These are phyloP conservation scores for Adrianichthys oophorus DNA, from an alignment of 2,797 vertebrate genomes.

Conservation along the genomic window DNA sequence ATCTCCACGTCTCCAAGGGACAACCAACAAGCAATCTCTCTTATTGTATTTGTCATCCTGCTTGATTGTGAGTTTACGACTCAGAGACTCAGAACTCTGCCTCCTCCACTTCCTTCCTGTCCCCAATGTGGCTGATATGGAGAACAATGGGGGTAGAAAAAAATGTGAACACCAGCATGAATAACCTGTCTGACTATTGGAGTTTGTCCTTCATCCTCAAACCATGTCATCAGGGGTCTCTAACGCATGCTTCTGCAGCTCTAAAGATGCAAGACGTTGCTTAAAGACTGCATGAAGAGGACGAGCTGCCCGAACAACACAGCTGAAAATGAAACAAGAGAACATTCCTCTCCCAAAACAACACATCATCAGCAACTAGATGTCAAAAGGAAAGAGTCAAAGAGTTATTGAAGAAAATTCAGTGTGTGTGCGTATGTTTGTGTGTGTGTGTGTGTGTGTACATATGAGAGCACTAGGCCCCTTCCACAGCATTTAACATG, in stretches of 20 bases:
- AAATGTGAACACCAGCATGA: constrained; percentile 82
- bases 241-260: constrained; percentile 62
- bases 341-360: constrained; percentile 25
- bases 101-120: constrained; percentile 21
- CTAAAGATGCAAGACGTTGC: constrained; percentile 43
- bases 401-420: constrained; percentile 35
- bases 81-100: constrained; percentile 20
- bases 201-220: constrained; percentile 14
- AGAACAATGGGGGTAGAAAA: constrained; percentile 34
- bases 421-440: constrained; percentile 8
- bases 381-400: constrained; percentile 40
- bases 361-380: constrained; percentile 51
- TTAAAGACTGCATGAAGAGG: constrained; percentile 64
- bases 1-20: constrained; percentile 16
- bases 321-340: constrained; percentile 8
- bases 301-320: constrained; percentile 31
- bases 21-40: constrained; percentile 38
- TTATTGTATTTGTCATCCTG: constrained; percentile 32
- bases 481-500: constrained; percentile 51
- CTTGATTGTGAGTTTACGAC: constrained; percentile 67
- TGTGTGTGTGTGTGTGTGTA: constrained; percentile 10
- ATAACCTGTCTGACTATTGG: constrained; percentile 54
- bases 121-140: constrained; percentile 14
- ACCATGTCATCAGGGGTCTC: constrained; percentile 32
- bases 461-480: constrained; percentile 29